Base-by-base conservation (phyloP, 2,113 vertebrate species). In the Casuarius casuarius region DNA sequence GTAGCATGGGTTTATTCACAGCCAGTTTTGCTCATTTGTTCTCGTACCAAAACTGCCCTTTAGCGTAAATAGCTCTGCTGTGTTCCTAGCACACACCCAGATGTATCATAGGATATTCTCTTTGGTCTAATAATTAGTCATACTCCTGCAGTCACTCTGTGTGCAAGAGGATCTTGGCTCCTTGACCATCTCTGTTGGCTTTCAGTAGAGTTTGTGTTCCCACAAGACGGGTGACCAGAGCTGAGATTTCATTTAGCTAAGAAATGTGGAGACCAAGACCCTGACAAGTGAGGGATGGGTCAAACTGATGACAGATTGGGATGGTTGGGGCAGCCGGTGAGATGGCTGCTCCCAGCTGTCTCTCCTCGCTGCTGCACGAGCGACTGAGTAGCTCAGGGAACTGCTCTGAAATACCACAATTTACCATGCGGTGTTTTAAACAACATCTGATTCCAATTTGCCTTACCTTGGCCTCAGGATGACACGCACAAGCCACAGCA, bases 301-400 rank as follows among this genome's bases (percentile, higher is more conserved):
- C 28, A 65, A n/a, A 40, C 5, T 8, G 2, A 20, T 2, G 26
- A 56, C 38, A 16, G n/a, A 19, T 3, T 6, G 26, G 12, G 33
- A 21, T 6, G 7, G n/a, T 9, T 1, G 33, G 56, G 40, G 31
- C 14, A 33, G 20, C 5, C 0, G 16, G 2, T 7, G 16, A 20
- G 16, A 12, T 3, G 31, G 18, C 31, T 21, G 66, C 66, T 48
- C 75, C 84, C 46, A 25, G 44, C 70, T 54, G 70, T 25, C 46
- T 19, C 46, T 19, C 46, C 46, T 48, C 46, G 19, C 46, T 19
- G 46, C 46, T 48, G 44, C 44, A 46, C 14, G 44, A 17, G 44
- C 6, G 46, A 19, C 11, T 0, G 1, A 31, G 58, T 49, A 61
- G 66, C 84, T 10, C 13, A 25, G 52, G 63, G 46, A 44, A 38